Percentiles rank a stretch among this genome's conserved stretches.
Conservation (phyloP, 1,140 invertebrate species). For the Cydia pomonella region DNA sequence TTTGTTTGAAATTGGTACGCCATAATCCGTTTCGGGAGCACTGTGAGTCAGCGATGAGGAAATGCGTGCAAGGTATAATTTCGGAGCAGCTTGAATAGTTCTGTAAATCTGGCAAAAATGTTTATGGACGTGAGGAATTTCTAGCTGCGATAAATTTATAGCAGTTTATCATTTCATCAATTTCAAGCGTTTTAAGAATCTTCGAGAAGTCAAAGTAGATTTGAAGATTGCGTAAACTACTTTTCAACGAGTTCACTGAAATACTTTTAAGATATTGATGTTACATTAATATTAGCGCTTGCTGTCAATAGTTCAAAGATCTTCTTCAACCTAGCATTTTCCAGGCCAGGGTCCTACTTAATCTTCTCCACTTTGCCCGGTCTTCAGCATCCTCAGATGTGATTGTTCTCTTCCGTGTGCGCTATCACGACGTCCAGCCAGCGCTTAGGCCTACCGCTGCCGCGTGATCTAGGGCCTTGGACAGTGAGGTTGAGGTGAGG, state of each 20-base stretch:
- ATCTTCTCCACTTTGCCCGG: no score
- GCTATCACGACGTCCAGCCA: no score
- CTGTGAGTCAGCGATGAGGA: slow-evolving; percentile 76
- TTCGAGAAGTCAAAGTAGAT: slow-evolving; percentile 18
- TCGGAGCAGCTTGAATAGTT: slow-evolving; percentile 72
- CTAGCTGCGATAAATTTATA: neutral
- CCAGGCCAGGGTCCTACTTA: no score
- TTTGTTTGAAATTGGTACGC: slow-evolving; percentile 54
- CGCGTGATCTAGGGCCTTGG: no score
- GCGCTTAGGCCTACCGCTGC: no score
- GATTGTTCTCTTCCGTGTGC: no score
- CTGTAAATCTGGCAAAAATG: slow-evolving; percentile 67
- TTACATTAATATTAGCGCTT: no score
- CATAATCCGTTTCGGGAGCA: slow-evolving; percentile 78
- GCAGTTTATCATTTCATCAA: slow-evolving; percentile 16
- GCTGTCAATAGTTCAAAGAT: no score
- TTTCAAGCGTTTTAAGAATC: slow-evolving; percentile 13
- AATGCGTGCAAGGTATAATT: slow-evolving; percentile 79
- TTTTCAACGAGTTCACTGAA: neutral
- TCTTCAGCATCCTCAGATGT: no score
- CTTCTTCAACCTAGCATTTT: no score
- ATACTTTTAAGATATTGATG: neutral
- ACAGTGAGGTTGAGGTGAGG: no score
- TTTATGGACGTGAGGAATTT: slow-evolving; percentile 44
- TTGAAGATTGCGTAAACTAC: neutral